These are phyloP conservation scores for Melanargia galathea DNA, from an alignment of 2,888 invertebrate species.

Conservation along the genomic window DNA sequence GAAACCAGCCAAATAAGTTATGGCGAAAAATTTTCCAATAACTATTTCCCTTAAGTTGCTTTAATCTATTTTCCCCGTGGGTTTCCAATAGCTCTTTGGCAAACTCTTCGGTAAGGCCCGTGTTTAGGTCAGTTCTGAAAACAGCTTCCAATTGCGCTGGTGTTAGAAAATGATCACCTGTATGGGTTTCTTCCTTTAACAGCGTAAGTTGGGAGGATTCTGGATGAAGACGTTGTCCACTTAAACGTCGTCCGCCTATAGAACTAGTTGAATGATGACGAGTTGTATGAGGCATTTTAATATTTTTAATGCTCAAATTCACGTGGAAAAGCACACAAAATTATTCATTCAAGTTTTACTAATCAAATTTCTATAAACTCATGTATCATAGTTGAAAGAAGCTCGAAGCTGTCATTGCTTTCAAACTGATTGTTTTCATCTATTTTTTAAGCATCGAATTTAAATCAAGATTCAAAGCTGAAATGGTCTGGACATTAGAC, in stretches of 20 bases:
- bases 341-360: background rate
- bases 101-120: slow-evolving; percentile 78
- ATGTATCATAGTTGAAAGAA: slow-evolving; percentile 5
- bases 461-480: background rate
- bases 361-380: background rate
- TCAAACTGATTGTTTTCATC: background rate
- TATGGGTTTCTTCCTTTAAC: slow-evolving; percentile 66
- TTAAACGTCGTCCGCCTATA: slow-evolving; percentile 46
- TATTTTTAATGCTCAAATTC: background rate
- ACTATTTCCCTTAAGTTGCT: slow-evolving; percentile 82
- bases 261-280: slow-evolving; percentile 53
- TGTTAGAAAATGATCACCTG: slow-evolving; percentile 73
- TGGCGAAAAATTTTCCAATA: slow-evolving; percentile 84
- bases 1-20: slow-evolving; percentile 88
- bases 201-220: slow-evolving; percentile 54
- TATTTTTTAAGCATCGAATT: background rate
- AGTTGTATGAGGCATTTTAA: slow-evolving; percentile 50
- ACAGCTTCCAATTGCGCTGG: slow-evolving; percentile 67
- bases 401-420: slow-evolving; percentile 5
- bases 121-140: slow-evolving; percentile 68
- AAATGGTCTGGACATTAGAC: background rate
- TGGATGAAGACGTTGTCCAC: slow-evolving; percentile 43
- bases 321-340: background rate
- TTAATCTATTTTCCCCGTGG: slow-evolving; percentile 84
- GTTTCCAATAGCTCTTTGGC: slow-evolving; percentile 78